Conservation (phyloP, 2,888 invertebrate species). For the Vanessa cardui region DNA sequence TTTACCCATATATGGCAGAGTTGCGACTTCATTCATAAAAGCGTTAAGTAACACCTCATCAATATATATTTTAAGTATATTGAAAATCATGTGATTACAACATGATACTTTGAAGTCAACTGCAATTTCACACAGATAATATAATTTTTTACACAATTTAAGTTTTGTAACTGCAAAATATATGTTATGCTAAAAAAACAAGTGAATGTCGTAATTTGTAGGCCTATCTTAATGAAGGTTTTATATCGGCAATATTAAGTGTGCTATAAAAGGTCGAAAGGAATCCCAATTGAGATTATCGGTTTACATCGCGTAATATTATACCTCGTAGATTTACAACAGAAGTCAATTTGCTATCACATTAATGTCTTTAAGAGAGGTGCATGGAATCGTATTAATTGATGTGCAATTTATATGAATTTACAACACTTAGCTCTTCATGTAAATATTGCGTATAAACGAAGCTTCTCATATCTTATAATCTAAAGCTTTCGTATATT, state of each 20-base stretch:
- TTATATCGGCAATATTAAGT: constrained; percentile 61
- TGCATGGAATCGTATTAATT: constrained; percentile 59
- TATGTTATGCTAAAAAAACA: neutral
- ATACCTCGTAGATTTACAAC: constrained; percentile 52
- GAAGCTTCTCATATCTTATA: neutral
- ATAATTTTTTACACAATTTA: constrained; percentile 7
- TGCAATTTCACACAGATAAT: constrained; percentile 4
- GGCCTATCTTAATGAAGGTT: constrained; percentile 61
- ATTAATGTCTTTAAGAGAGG: constrained; percentile 62
- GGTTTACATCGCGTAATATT: constrained; percentile 62
- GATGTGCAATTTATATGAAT: constrained; percentile 62
- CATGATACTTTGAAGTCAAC: neutral
- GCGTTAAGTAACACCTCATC: constrained; percentile 35
- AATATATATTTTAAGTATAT: constrained; percentile 20
- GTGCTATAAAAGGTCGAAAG: constrained; percentile 61
- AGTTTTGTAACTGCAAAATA: neutral
- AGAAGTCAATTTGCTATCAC: constrained; percentile 63
- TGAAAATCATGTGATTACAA: constrained; percentile 16
- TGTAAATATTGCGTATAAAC: constrained; percentile 26
- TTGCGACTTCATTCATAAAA: constrained; percentile 43
- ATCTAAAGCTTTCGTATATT: constrained; percentile 10
- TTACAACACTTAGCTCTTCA: constrained; percentile 52
- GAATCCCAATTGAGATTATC: constrained; percentile 66
- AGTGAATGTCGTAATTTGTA: constrained; percentile 47
- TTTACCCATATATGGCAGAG: constrained; percentile 38